These are phyloP conservation scores for Homarus americanus DNA, from an alignment of 1,140 invertebrate genomes.

Conservation along the genomic window DNA sequence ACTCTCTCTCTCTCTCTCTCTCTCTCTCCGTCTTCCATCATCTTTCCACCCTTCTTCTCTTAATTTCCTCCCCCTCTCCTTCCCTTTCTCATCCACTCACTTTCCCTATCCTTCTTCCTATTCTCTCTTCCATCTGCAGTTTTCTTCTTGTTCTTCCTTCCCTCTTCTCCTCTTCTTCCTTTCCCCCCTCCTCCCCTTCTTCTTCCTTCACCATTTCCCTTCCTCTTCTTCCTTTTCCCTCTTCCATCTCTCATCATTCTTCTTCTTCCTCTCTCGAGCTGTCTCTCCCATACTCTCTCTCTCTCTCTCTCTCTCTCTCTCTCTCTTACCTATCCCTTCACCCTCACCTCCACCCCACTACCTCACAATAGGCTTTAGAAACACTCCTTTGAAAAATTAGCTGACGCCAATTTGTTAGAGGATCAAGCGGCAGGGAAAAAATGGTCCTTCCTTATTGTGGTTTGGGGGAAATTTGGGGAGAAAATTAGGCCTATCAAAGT, in stretches of 20 bases:
- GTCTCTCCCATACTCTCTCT: background rate
- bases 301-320: background rate
- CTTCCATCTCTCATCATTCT: background rate
- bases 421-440: constrained; percentile 38
- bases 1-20: no score
- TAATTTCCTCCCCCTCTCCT: no score
- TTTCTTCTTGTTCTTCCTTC: no score
- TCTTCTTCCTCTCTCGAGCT: background rate
- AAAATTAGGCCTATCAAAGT: constrained; percentile 48
- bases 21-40: no score
- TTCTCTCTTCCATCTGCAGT: no score
- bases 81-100: no score
- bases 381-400: constrained; percentile 66
- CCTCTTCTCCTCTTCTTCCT: no score
- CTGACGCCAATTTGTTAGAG: constrained; percentile 58
- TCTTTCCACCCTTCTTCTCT: no score
- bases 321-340: constrained; percentile 10
- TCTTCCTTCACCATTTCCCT: no score
- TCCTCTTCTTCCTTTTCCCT: constrained; percentile 18
- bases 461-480: background rate
- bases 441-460: background rate
- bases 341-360: background rate
- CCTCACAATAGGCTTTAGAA: constrained; percentile 61
- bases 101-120: no score
- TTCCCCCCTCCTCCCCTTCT: no score